Evolutionary conservation across 2,888 invertebrate genomes (phyloP).

Genomic region (Drosophila cracens): DNA sequence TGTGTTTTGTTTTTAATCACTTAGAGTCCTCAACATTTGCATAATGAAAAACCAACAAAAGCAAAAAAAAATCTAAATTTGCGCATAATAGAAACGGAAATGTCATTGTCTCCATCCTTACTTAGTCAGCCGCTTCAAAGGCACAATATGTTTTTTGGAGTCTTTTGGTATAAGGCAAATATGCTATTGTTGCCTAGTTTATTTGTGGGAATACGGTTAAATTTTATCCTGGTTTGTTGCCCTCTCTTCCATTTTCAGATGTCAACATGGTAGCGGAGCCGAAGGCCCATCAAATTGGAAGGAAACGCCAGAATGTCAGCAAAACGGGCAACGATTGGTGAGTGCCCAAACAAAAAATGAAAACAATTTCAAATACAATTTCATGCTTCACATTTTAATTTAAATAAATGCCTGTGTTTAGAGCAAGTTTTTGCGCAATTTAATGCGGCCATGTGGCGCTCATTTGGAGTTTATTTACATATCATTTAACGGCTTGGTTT

Average conservation of each 20-base stretch:
- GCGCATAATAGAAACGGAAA: constrained; percentile 34
- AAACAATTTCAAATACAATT: constrained; percentile 48
- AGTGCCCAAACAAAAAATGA: constrained; percentile 71
- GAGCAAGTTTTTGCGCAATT: constrained; percentile 58
- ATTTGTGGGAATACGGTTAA: constrained; percentile 11
- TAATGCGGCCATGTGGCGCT: constrained; percentile 66
- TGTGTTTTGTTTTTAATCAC: constrained; percentile 62
- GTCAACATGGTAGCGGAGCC: constrained; percentile 90
- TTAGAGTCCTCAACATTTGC: constrained; percentile 60
- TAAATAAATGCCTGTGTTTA: constrained; percentile 56
- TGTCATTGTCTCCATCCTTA: constrained; percentile 35
- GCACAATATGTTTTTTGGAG: constrained; percentile 21
- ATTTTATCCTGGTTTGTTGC: constrained; percentile 21
- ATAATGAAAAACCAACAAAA: constrained; percentile 62
- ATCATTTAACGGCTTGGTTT: constrained; percentile 81
- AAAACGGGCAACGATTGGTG: constrained; percentile 88
- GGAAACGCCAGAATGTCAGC: constrained; percentile 87
- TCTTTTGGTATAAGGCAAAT: constrained; percentile 31
- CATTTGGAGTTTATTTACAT: constrained; percentile 82
- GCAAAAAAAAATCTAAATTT: constrained; percentile 10
- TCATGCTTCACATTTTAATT: constrained; percentile 66
- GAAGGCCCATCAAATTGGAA: constrained; percentile 88
- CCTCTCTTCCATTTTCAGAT: constrained; percentile 85
- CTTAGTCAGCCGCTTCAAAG: constrained; percentile 57
- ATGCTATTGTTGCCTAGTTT: constrained; percentile 30